Conservation (phyloP, 2,888 invertebrate species). For the Sminthurinus aureus region DNA sequence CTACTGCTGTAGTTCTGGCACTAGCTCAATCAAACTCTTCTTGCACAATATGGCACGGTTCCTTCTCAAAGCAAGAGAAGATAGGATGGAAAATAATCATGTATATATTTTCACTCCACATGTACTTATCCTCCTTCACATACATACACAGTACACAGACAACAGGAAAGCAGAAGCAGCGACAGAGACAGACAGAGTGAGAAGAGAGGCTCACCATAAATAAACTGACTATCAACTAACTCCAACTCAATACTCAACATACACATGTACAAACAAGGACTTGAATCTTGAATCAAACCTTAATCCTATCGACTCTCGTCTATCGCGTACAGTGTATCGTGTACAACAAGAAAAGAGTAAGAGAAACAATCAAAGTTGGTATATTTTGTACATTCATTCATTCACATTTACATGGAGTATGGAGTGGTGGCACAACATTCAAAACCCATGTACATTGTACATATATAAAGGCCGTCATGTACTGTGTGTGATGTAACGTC, state of each 20-base stretch:
- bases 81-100: too few relatives aligned
- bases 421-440: background rate
- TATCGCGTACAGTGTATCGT: too few relatives aligned
- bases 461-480: background rate
- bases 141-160: background rate
- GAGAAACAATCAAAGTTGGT: constrained; percentile 16
- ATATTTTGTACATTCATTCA: background rate
- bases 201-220: background rate
- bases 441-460: too few relatives aligned
- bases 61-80: too few relatives aligned
- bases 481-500: background rate
- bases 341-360: background rate
- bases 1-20: background rate
- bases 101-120: background rate
- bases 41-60: constrained; percentile 8
- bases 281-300: constrained; percentile 2
- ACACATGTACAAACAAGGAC: background rate
- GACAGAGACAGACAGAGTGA: background rate
- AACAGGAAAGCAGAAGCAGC: background rate
- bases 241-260: background rate
- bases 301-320: background rate
- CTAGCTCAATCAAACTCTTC: constrained; percentile 27
- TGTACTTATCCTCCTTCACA: too few relatives aligned
- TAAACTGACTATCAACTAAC: background rate
- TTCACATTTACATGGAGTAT: background rate